A percentile compares a stretch with the other conserved stretches of the same genome.
These are phyloP conservation scores for Chrysina gloriosa DNA, from an alignment of 2,888 invertebrate species.

Conservation along the genomic window DNA sequence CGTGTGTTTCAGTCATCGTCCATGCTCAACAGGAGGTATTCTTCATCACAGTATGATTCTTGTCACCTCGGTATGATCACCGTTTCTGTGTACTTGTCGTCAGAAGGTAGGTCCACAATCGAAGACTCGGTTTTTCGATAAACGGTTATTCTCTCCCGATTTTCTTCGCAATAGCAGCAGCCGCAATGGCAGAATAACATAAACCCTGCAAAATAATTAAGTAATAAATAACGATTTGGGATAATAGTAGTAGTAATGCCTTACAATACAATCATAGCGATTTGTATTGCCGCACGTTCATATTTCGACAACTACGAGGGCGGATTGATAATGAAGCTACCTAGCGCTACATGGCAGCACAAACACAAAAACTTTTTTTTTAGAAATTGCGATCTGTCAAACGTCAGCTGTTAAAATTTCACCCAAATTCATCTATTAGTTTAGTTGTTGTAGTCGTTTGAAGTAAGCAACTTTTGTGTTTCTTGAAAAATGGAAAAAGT, in stretches of 20 bases:
- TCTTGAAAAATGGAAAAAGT: too few relatives aligned
- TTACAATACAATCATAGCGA: not conserved
- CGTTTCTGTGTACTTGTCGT: slow-evolving; percentile 67
- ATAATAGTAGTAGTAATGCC: too few relatives aligned
- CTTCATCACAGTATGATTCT: slow-evolving; percentile 55
- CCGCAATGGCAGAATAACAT: slow-evolving; percentile 62
- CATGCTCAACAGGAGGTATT: slow-evolving; percentile 55
- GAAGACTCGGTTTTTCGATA: slow-evolving; percentile 51
- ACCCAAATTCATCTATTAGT: too few relatives aligned
- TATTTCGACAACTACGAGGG: too few relatives aligned
- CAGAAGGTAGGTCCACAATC: slow-evolving; percentile 51
- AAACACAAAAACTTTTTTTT: too few relatives aligned
- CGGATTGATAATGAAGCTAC: too few relatives aligned
- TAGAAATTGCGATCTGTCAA: too few relatives aligned
- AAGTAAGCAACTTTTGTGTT: too few relatives aligned
- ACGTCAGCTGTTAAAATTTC: too few relatives aligned
- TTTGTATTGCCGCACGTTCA: not conserved
- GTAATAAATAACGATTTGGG: too few relatives aligned
- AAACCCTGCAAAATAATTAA: slow-evolving; percentile 54
- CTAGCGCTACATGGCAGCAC: too few relatives aligned
- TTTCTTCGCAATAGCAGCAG: slow-evolving; percentile 61
- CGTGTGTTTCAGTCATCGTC: slow-evolving; percentile 52
- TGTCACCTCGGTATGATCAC: slow-evolving; percentile 72
- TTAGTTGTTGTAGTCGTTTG: too few relatives aligned
- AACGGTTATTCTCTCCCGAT: slow-evolving; percentile 45